phyloP scores from a whole-genome alignment of 2,797 vertebrate species.

The Gallinago solitaria region DNA sequence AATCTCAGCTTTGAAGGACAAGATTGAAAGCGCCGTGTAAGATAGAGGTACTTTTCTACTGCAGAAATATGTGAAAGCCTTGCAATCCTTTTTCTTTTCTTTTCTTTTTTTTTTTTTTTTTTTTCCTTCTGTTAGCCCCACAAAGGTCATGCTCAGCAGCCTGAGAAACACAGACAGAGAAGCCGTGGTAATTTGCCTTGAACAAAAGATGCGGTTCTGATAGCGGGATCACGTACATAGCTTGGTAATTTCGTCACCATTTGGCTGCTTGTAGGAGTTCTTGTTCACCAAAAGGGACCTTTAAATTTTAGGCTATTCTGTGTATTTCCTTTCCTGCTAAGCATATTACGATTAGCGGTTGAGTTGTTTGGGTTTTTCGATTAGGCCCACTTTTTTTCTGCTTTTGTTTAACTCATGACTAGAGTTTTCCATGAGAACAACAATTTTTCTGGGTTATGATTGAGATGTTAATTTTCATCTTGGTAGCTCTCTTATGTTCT shows the following conservation, averaged over 20 bases:
- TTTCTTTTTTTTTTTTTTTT: background rate
- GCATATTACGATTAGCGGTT: background rate
- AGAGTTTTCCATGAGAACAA: background rate
- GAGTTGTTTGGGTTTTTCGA: background rate
- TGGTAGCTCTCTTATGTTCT: background rate
- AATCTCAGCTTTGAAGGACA: background rate
- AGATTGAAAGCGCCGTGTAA: fast-evolving
- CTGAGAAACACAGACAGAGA: background rate
- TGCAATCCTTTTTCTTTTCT: background rate
- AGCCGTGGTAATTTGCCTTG: background rate
- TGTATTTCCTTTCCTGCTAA: background rate
- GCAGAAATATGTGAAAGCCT: background rate
- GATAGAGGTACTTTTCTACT: background rate
- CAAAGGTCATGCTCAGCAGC: background rate
- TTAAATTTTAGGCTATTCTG: constrained; percentile 16
- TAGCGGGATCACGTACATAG: background rate
- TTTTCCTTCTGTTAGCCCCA: background rate
- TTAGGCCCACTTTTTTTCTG: background rate
- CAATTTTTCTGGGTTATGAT: background rate
- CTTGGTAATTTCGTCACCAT: background rate
- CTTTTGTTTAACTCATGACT: background rate
- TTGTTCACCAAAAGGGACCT: constrained; percentile 12
- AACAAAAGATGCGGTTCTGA: constrained; percentile 30
- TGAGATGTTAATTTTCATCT: background rate
- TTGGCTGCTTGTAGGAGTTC: background rate